Percentiles rank a stretch among this genome's conserved stretches.
phyloP scores from a whole-genome alignment of 2,888 invertebrate species.

The Tachina grossa region DNA sequence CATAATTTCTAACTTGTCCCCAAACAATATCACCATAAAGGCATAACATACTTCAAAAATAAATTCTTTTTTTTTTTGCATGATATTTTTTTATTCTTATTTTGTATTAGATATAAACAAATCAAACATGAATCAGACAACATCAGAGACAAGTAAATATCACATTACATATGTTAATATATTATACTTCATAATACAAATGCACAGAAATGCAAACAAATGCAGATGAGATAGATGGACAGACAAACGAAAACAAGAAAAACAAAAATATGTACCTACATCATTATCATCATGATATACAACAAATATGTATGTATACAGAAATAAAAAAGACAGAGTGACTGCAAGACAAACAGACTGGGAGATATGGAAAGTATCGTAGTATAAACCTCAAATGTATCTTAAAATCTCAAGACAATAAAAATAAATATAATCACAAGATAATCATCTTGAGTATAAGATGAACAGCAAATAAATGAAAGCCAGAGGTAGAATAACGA shows the following conservation, averaged over 20 bases:
- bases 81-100: conserved; percentile 19
- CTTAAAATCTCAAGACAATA: conserved; percentile 67
- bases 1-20: conserved; percentile 55
- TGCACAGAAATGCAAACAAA: conserved; percentile 25
- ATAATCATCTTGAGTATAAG: conserved; percentile 67
- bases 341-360: conserved; percentile 39
- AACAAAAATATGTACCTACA: conserved; percentile 40
- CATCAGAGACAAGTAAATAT: conserved; percentile 67
- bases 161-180: conserved; percentile 68
- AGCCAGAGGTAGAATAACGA: conserved; percentile 3
- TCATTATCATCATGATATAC: conserved; percentile 46
- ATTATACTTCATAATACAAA: conserved; percentile 43
- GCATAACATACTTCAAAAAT: conserved; percentile 38
- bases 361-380: conserved; percentile 14
- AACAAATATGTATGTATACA: conserved; percentile 18
- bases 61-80: not conserved
- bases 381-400: conserved; percentile 65
- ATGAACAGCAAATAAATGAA: conserved; percentile 57
- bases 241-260: not conserved
- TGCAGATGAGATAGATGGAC: not conserved
- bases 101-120: conserved; percentile 64
- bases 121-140: conserved; percentile 69
- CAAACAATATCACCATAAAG: conserved; percentile 54
- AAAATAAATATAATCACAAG: conserved; percentile 69
- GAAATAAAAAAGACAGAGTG: conserved; percentile 26